Evolutionary conservation across 2,797 vertebrate genomes (phyloP), one percentile per base, ranked within the genome.

Genomic region (Pelochelys cantorii): DNA sequence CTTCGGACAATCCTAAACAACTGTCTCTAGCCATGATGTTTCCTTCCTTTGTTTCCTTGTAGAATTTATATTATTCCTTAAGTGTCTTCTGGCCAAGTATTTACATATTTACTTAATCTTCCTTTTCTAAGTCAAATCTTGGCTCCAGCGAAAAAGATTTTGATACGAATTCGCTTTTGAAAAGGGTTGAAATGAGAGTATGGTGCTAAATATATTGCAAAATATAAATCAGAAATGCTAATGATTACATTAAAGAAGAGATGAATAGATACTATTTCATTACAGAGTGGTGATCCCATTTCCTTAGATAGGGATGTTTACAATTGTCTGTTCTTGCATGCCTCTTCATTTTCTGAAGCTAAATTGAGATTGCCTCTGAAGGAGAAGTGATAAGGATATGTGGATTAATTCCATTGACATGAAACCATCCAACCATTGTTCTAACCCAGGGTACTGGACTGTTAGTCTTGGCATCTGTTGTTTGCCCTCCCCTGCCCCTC

Each of bases 171-270:
- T 96, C 96, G 83, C 84, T 74, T 42, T 27, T 88, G 88, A 81
- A 79, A 94, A 54, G 31, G 4, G 31, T 88, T 95, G 86, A 93
- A 95, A 77, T 74, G 57, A 34, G 37, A 78, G 11, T 27, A 48
- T 48, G 37, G n/a, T 74, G 37, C 42, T 48, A 75, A 25, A 48
- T 13, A 75, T 27, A 25, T 48, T 75, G 12, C 7, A 96, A 54
- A 20, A 82, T 83, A 80, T 93, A 17, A 83, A 59, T 93, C 85
- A 84, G 88, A 71, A 93, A 77, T 95, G 85, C 78, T 85, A 85
- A 82, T 57, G 9, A 29, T 95, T 93, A 54, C 82, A 11, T 87
- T 92, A 94, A 94, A 89, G 22, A 86, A 87, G 23, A 29, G 27
- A 52, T 52, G 74, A 77, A 29, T 77, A 52, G 42, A 52, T 77